Conservation (phyloP, 2,888 invertebrate species). For the Chromoteleia sp. region DNA sequence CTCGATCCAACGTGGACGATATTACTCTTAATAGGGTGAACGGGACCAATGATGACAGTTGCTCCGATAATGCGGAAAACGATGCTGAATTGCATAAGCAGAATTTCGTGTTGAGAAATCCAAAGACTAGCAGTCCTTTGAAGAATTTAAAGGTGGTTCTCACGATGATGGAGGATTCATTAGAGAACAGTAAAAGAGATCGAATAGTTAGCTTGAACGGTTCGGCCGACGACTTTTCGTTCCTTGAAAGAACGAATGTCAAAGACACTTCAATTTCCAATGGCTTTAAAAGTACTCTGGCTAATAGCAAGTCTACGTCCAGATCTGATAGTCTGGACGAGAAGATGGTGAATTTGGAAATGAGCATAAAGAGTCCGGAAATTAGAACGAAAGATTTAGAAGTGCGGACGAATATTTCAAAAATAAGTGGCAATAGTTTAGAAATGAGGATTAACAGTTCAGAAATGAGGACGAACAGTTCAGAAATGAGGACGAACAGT, state of each 20-base stretch:
- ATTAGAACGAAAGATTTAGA: too few relatives aligned
- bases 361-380: neutral
- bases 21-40: neutral
- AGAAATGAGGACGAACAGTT: too few relatives aligned
- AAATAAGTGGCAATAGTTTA: too few relatives aligned
- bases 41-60: neutral
- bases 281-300: too few relatives aligned
- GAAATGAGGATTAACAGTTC: too few relatives aligned
- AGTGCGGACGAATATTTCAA: too few relatives aligned
- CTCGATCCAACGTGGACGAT: too few relatives aligned
- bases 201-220: neutral
- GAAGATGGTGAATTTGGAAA: neutral
- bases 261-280: too few relatives aligned
- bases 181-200: constrained; percentile 23
- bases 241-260: too few relatives aligned
- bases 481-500: too few relatives aligned
- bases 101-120: neutral
- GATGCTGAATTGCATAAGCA: neutral
- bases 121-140: constrained; percentile 44
- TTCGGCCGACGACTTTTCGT: too few relatives aligned
- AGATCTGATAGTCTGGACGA: neutral
- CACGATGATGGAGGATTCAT: constrained; percentile 20
- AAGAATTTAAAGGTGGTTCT: constrained; percentile 29
- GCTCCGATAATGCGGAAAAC: neutral
- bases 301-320: too few relatives aligned